These are phyloP conservation scores for Sorex fumeus DNA, from an alignment of 2,113 vertebrate species.

Conservation along the genomic window DNA sequence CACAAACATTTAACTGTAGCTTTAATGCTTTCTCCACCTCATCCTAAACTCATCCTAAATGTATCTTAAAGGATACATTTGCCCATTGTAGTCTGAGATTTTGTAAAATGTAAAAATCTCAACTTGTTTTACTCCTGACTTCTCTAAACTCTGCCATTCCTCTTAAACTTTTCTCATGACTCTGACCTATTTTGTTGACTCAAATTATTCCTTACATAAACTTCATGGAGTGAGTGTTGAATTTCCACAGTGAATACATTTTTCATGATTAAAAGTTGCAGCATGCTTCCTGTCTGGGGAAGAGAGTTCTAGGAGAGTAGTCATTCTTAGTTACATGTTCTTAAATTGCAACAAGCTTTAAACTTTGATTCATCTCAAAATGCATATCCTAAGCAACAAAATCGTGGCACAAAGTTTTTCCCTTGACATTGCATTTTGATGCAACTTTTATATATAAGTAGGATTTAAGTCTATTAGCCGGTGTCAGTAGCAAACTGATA, in stretches of 20 bases:
- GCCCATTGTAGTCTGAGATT: neutral
- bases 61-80: neutral
- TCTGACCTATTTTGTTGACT: conserved; percentile 53
- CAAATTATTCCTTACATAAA: conserved; percentile 63
- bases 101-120: conserved; percentile 27
- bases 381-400: conserved; percentile 49
- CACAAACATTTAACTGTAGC: conserved; percentile 14
- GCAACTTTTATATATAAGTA: neutral
- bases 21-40: conserved; percentile 25
- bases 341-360: conserved; percentile 68
- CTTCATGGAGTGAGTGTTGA: conserved; percentile 47
- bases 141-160: conserved; percentile 8
- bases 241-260: conserved; percentile 60
- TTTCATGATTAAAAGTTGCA: conserved; percentile 69
- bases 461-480: neutral
- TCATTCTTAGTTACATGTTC: conserved; percentile 59
- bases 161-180: conserved; percentile 61
- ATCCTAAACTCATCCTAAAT: conserved; percentile 5
- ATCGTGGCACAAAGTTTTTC: neutral
- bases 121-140: conserved; percentile 34
- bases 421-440: conserved; percentile 25
- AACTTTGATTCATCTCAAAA: conserved; percentile 65
- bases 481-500: neutral
- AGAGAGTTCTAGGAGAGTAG: conserved; percentile 47
- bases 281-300: conserved; percentile 51